Evolutionary conservation across 1,140 invertebrate genomes (phyloP), one percentile per base, ranked within the genome.

Genomic region (Drosophila cardini): DNA sequence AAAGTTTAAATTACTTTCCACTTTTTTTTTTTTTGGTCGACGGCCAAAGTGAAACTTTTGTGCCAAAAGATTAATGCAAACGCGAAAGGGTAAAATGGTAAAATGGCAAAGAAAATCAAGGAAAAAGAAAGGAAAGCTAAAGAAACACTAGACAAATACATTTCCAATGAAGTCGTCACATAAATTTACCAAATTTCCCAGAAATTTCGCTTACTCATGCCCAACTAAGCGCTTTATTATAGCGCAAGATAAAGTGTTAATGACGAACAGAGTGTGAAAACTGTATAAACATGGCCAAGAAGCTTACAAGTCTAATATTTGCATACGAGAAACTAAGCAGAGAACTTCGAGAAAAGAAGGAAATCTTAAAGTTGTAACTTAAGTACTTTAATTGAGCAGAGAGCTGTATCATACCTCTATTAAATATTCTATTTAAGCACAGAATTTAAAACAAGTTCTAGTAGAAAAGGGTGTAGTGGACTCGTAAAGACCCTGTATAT

Each of bases 1-100:
- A 86, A 86, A 86, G 83, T 86, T 86, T 86, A 86, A 86, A 86
- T 86, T 86, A 86, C 83, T 86, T 86, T 86, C 53, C 70, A 79
- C 40, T 65, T 70, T 53, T 68, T 70, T 63, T n/a, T 68, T 52
- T 69, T 70, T 64, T 69, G 64, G 64, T 46, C 65, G 26, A 13
- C 48, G 26, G 71, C 71, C 67, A 63, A 43, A 75, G 68, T 73
- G 65, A 86, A 86, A 86, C 68, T 86, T 86, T 80, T 61, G 69
- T 78, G 45, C 46, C 57, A 53, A 62, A 81, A 72, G 73, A 78
- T 73, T 73, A 73, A 73, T 73, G 71, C 64, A 73, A 69, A 69
- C 40, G 56, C 71, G 57, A 73, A 73, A 73, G 56, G 71, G 64
- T 69, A 34, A 60, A 62, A 69, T 61, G 63, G 46, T 45, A 56